Percentiles rank a stretch among this genome's conserved stretches.
phyloP scores from a whole-genome alignment of 2,797 vertebrate species.

The Pseudomugil tenellus region DNA sequence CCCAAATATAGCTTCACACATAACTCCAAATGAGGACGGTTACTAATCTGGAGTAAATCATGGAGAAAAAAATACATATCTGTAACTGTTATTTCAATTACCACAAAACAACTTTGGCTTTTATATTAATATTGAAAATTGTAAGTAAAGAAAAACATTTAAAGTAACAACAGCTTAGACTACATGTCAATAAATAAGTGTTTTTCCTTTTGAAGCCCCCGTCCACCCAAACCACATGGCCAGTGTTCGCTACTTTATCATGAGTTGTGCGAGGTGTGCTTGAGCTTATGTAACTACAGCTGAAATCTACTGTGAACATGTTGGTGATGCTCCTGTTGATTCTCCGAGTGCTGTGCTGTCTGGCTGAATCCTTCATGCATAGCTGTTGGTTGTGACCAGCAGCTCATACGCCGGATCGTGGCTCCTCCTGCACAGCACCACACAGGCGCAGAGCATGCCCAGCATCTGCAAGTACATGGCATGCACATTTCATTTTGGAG shows the following conservation, averaged over 20 bases:
- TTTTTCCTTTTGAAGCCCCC: slow-evolving; percentile 34
- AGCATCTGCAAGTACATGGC: slow-evolving; percentile 85
- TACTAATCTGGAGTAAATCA: too few species aligned
- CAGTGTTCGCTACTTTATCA: slow-evolving; percentile 80
- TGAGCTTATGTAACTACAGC: slow-evolving; percentile 80
- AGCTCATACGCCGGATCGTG: slow-evolving; percentile 96
- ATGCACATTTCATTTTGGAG: not conserved
- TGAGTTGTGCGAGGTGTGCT: slow-evolving; percentile 83
- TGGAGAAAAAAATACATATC: not conserved
- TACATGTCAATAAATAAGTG: slow-evolving; percentile 78
- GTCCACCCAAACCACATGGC: slow-evolving; percentile 67
- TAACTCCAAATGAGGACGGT: slow-evolving; percentile 8
- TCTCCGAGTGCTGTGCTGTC: slow-evolving; percentile 54
- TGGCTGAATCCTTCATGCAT: slow-evolving; percentile 83
- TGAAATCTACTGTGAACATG: slow-evolving; percentile 72
- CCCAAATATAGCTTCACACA: slow-evolving; percentile 33
- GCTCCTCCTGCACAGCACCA: slow-evolving; percentile 94
- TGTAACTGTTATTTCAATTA: slow-evolving; percentile 45
- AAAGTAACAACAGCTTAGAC: slow-evolving; percentile 68
- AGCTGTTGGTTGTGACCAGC: slow-evolving; percentile 94
- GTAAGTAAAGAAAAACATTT: slow-evolving; percentile 50
- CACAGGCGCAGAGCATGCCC: slow-evolving; percentile 96
- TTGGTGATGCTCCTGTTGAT: slow-evolving; percentile 76
- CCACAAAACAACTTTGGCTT: slow-evolving; percentile 70
- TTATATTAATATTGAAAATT: slow-evolving; percentile 53